Conservation (phyloP, 2,888 invertebrate genomes). For the Pseudanteris insignis region DNA sequence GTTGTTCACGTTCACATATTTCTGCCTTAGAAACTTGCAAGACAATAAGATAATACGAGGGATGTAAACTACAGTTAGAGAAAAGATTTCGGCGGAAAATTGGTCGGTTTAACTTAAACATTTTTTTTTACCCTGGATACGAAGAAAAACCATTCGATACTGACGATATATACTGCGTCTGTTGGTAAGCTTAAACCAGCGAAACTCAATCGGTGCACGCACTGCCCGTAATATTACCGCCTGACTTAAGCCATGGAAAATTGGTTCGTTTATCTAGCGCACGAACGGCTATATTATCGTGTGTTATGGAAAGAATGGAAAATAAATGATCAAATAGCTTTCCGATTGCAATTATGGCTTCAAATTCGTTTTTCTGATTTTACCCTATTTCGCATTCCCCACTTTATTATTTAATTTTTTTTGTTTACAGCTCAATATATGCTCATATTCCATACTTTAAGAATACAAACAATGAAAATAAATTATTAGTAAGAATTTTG, state of each 20-base stretch:
- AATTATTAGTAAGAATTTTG: too few relatives aligned
- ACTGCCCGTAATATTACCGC: constrained; percentile 53
- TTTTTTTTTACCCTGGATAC: constrained; percentile 12
- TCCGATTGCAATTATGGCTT: constrained; percentile 31
- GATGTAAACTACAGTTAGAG: constrained; percentile 25
- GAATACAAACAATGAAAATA: too few relatives aligned
- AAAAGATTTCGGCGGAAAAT: constrained; percentile 11
- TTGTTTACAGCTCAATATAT: too few relatives aligned
- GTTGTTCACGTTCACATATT: too few relatives aligned
- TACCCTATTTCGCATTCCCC: too few relatives aligned
- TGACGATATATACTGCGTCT: constrained; percentile 25
- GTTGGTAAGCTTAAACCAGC: constrained; percentile 46
- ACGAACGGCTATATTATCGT: constrained; percentile 51
- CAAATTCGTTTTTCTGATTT: constrained; percentile 17
- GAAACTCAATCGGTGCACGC: constrained; percentile 31
- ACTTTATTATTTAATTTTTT: too few relatives aligned
- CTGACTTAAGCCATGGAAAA: constrained; percentile 59
- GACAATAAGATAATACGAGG: too few relatives aligned
- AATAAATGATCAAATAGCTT: constrained; percentile 44
- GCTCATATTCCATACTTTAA: too few relatives aligned
- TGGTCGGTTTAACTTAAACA: constrained; percentile 10
- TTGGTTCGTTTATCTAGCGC: constrained; percentile 59
- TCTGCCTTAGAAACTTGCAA: too few relatives aligned
- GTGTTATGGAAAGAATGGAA: constrained; percentile 46
- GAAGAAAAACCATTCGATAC: constrained; percentile 32